Base-by-base conservation (phyloP, 2,797 vertebrate genomes). In the Chaenodraco wilsoni region DNA sequence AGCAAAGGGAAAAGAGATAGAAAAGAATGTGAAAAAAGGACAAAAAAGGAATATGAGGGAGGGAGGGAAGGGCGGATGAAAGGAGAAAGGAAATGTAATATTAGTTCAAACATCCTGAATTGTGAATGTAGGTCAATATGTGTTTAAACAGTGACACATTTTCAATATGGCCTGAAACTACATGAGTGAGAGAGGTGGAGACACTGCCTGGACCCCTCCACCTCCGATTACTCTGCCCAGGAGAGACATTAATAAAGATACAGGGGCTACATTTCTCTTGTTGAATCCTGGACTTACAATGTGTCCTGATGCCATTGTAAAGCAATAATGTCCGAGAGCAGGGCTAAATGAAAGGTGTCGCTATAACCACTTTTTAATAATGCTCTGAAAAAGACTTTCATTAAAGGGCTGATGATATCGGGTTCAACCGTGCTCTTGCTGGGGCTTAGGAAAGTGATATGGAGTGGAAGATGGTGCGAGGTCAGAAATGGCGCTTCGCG, bases 301-400 rank as follows among this genome's bases (percentile, higher is more conserved):
- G 68, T 82, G 69, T 79, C 74, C 61, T 9, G 56, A 64, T 67
- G 62, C 44, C 83, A 57, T 2, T 49, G 74, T 45, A 46, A 60
- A 23, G 65, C 45, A 63, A 62, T 62, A 62, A 31, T 43, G 55
- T 62, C 54, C 66, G 64, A 11, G 17, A 73, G 78, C 55, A 46
- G 50, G 54, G 57, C 57, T 74, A 79, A 85, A 80, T 74, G 76
- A 80, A 87, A 86, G 75, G 65, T 85, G 81, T 81, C 55, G 15
- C 84, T 75, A 63, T 16, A 71, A 57, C 54, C 27, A 3, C 37
- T 74, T 85, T 88, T 86, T 86, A 86, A 90, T 90, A 90, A 85
- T 17, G 60, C 27, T 62, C 61, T 51, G 67, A 75, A 70, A 74
- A 45, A 46, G 66, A 63, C 63, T 91, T 89, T 89, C 64, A 88